Evolutionary conservation across 2,888 invertebrate genomes (phyloP).

Genomic region (Hypena proboscidalis): DNA sequence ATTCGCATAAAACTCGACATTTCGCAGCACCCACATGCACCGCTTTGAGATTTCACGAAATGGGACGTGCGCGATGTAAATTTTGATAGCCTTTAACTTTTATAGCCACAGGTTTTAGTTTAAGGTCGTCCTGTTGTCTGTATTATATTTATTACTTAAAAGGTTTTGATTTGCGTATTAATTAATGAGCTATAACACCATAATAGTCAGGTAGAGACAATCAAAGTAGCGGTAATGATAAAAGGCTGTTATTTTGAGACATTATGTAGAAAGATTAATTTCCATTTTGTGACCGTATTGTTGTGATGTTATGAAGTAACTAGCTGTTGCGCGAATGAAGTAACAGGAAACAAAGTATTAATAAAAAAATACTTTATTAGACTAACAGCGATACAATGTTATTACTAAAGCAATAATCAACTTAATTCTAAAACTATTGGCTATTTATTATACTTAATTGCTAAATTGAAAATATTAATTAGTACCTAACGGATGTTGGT

Average conservation of each 20-base stretch:
- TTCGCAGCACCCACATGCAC: constrained; percentile 68
- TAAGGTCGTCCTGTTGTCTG: constrained; percentile 70
- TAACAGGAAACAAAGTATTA: no score
- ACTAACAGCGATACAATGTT: no score
- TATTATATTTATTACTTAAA: constrained; percentile 56
- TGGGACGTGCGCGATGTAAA: constrained; percentile 75
- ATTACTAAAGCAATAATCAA: no score
- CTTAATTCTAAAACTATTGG: no score
- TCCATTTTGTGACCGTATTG: no score
- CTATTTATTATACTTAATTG: no score
- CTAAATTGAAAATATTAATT: no score
- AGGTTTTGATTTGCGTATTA: constrained; percentile 59
- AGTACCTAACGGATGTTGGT: no score
- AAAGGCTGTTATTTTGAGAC: constrained; percentile 18
- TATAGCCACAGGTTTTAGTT: constrained; percentile 73
- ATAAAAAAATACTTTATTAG: no score
- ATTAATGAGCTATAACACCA: constrained; percentile 55
- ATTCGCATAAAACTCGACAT: constrained; percentile 59
- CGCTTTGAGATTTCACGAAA: constrained; percentile 70
- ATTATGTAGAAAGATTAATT: no score
- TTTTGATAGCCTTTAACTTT: constrained; percentile 77
- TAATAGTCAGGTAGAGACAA: constrained; percentile 41
- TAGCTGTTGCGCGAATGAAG: no score
- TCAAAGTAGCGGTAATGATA: constrained; percentile 26
- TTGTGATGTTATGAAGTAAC: no score